Percentiles rank a stretch among this genome's conserved stretches.
phyloP scores from a whole-genome alignment of 2,888 invertebrate genomes.

The Helicoverpa assulta region DNA sequence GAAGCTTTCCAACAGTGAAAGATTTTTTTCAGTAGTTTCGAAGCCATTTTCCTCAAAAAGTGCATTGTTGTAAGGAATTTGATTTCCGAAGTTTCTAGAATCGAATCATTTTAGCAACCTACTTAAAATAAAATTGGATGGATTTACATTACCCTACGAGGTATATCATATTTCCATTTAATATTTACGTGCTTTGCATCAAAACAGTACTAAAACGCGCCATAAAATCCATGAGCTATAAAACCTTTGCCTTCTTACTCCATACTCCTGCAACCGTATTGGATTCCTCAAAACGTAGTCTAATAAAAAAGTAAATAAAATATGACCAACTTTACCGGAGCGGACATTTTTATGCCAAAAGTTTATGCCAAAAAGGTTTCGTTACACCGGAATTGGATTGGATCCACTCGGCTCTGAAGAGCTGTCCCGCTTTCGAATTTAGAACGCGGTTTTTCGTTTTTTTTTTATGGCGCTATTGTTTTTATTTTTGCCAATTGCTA shows the following conservation, averaged over 20 bases:
- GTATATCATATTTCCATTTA: neutral
- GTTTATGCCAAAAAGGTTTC: conserved; percentile 26
- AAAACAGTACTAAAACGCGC: conserved; percentile 10
- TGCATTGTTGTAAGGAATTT: too few relatives aligned
- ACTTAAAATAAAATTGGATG: neutral
- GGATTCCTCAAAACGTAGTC: conserved; percentile 6
- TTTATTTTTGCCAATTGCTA: too few relatives aligned
- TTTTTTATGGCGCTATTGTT: neutral
- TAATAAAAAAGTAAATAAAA: conserved; percentile 39
- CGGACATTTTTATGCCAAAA: conserved; percentile 26
- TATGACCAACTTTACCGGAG: conserved; percentile 17
- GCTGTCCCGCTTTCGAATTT: conserved; percentile 3
- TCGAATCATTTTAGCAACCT: too few relatives aligned
- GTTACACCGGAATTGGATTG: conserved; percentile 9
- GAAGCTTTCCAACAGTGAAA: too few relatives aligned
- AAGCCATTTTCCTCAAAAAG: too few relatives aligned
- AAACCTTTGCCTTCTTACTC: neutral
- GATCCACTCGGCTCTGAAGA: neutral
- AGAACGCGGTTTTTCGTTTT: conserved; percentile 4
- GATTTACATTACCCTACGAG: neutral
- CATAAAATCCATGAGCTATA: conserved; percentile 10
- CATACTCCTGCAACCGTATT: neutral
- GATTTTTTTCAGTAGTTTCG: too few relatives aligned
- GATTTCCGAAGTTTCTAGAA: too few relatives aligned
- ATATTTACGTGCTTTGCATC: neutral